Percentiles rank a stretch among this genome's conserved stretches.
These are phyloP conservation scores for Mythimna lalbum DNA, from an alignment of 2,888 invertebrate genomes.

Conservation along the genomic window DNA sequence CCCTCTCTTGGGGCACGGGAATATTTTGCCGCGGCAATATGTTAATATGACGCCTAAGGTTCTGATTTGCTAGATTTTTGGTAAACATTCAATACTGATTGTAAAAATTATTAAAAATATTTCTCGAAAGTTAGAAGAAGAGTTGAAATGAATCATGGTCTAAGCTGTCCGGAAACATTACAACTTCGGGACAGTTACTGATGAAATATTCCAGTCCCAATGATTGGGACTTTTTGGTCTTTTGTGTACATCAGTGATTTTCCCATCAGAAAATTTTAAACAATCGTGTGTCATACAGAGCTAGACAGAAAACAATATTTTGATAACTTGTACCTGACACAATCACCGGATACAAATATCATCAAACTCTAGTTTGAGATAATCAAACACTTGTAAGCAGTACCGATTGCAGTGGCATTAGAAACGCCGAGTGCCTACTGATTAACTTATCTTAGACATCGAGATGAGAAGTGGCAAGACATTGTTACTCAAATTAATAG, in stretches of 20 bases:
- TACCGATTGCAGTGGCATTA: conserved; percentile 47
- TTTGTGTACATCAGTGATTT: neutral
- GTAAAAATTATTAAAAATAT: neutral
- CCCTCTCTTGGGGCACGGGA: conserved; percentile 16
- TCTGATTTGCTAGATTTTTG: neutral
- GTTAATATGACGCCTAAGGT: conserved; percentile 5
- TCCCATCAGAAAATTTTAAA: neutral
- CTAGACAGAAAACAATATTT: neutral
- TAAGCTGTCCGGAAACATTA: too few species aligned
- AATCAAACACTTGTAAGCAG: conserved; percentile 38
- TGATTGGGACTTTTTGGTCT: neutral
- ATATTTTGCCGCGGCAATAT: neutral
- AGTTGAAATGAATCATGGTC: too few species aligned
- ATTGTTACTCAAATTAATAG: neutral
- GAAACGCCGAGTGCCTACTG: conserved; percentile 34
- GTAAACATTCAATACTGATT: neutral
- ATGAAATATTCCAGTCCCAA: too few species aligned
- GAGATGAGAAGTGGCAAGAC: conserved; percentile 18
- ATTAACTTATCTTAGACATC: conserved; percentile 40
- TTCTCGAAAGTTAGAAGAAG: neutral
- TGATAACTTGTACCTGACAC: neutral
- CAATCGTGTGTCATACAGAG: neutral
- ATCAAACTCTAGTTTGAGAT: conserved; percentile 28
- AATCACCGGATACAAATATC: conserved; percentile 11
- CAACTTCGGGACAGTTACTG: too few species aligned